Evolutionary conservation across 2,113 vertebrate species (phyloP), one percentile per base, ranked within the genome.

Genomic region (Myrmecophaga tridactyla): DNA sequence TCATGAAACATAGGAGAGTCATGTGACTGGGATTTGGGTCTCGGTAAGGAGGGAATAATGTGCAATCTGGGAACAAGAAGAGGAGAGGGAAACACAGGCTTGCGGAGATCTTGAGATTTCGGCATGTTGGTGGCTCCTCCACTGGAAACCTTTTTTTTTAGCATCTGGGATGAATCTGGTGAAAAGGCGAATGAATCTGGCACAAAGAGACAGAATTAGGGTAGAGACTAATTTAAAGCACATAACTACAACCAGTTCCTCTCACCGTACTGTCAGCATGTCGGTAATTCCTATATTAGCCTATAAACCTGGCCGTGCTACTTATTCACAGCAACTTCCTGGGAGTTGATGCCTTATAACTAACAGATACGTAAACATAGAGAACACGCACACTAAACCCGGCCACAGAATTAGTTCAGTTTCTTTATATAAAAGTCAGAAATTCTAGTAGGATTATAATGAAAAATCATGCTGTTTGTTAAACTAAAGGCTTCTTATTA

Each of bases 381-480:
- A 62, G 87, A 89, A 56, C 25, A 83, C 41, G 63, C 43, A 48
- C 29, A 56, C 46, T 48, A 78, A 92, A 72, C 90, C 77, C n/a
- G 84, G 56, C 92, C 60, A 92, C 36, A 62, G 51, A 29, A 93
- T 84, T 86, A 27, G 73, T 41, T 92, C 14, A 51, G 6, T 67
- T 86, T 77, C 56, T 46, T 67, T 82, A 62, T 91, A 92, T 87
- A 70, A 7, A 69, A 89, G 63, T 41, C 39, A 90, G 86, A 87
- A 60, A 87, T 80, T 92, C 41, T 87, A 73, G 60, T 86, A 53
- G 17, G 41, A 84, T 87, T 56, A 69, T 36, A 84, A n/a, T 75
- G 63, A 90, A 90, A 88, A 78, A 69, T 94, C 39, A 69, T 65
- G 23, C 29, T 97, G 15, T 92, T 89, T 87, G 41, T 56, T 90